phyloP scores from a whole-genome alignment of 1,140 invertebrate species.

The Drosophila bipectinata region DNA sequence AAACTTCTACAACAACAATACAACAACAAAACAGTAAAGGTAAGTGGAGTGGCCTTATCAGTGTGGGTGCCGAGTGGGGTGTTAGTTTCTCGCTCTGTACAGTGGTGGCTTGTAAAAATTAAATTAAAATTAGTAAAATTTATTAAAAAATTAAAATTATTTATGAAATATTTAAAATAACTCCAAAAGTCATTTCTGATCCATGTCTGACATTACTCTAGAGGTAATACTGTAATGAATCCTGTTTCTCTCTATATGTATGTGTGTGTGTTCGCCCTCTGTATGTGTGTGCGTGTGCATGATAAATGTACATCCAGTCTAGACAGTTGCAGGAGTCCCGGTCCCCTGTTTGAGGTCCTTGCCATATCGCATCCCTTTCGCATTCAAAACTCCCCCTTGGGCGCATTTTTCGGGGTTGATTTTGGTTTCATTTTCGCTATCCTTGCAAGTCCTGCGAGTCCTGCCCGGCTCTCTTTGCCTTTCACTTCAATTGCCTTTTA shows the following conservation, averaged over 20 bases:
- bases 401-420: conserved; percentile 72
- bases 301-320: conserved; percentile 71
- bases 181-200: too few species aligned
- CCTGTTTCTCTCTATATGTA: neutral
- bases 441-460: neutral
- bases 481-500: conserved; percentile 61
- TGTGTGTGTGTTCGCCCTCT: neutral
- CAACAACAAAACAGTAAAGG: conserved; percentile 53
- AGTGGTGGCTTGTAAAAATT: neutral
- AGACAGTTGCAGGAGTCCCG: conserved; percentile 68
- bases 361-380: conserved; percentile 8
- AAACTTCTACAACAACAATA: conserved; percentile 41
- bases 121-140: neutral
- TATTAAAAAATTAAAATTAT: neutral
- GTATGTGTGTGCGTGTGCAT: conserved; percentile 33
- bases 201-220: neutral
- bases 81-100: neutral
- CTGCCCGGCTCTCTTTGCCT: conserved; percentile 22
- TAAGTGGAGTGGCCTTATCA: conserved; percentile 47
- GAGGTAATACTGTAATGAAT: conserved; percentile 13
- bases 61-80: neutral
- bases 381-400: conserved; percentile 40
- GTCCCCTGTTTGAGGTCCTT: neutral
- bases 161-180: too few species aligned
- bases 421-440: conserved; percentile 48